Percentiles rank a stretch among this genome's conserved stretches.
phyloP scores from a whole-genome alignment of 2,888 invertebrate species.

The Parelbella ahira region DNA sequence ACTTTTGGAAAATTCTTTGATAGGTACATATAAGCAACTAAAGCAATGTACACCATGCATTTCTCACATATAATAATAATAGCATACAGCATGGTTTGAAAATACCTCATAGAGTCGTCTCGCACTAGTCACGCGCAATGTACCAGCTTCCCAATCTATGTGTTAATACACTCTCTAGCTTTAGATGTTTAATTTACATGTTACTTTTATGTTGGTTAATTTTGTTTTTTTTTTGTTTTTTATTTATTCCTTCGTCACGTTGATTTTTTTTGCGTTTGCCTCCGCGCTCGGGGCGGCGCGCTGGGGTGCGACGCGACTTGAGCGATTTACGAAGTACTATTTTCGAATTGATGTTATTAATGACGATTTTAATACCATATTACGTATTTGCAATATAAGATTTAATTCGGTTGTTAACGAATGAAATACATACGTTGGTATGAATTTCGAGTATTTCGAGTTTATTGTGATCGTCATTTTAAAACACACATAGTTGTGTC shows the following conservation, averaged over 20 bases:
- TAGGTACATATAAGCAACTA: not conserved
- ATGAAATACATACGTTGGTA: too few relatives aligned
- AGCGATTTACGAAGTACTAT: too few relatives aligned
- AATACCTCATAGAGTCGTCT: not conserved
- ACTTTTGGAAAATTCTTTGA: not conserved
- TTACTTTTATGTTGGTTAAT: conserved; percentile 47
- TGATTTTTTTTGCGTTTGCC: conserved; percentile 64
- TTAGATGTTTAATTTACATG: conserved; percentile 68
- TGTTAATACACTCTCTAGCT: conserved; percentile 61
- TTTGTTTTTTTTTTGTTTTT: conserved; percentile 41
- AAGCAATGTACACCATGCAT: conserved; percentile 16
- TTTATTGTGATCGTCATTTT: too few relatives aligned
- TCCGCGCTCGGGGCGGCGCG: conserved; percentile 65
- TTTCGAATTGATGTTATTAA: too few relatives aligned
- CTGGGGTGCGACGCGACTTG: too few relatives aligned
- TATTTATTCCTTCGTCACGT: conserved; percentile 37
- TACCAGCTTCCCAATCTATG: conserved; percentile 37
- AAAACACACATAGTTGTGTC: too few relatives aligned
- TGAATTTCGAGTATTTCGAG: too few relatives aligned
- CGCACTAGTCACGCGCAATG: conserved; percentile 26
- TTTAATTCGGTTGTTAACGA: too few relatives aligned
- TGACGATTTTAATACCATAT: too few relatives aligned
- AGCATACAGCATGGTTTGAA: conserved; percentile 28
- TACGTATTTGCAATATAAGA: too few relatives aligned
- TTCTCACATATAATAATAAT: conserved; percentile 14